A percentile compares a stretch with the other conserved stretches of the same genome.
Conservation (phyloP, 2,797 vertebrate species). For the Toxotes lorentzi region DNA sequence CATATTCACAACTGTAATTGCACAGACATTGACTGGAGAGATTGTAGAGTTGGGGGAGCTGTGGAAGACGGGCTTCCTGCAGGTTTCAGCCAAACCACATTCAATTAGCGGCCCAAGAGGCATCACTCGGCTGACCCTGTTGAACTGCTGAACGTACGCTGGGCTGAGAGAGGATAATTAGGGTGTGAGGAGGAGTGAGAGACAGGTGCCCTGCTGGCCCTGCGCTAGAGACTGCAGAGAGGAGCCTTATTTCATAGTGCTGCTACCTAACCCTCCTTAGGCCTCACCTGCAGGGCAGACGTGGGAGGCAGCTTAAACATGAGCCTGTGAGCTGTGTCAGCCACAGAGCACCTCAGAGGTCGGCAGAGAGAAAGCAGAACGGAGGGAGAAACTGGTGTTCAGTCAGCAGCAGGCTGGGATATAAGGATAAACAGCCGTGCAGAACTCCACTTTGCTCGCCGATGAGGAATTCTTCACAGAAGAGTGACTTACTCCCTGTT, state of each 20-base stretch:
- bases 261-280: constrained; percentile 72
- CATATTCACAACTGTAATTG: constrained; percentile 65
- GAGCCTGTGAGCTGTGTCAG: constrained; percentile 69
- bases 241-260: constrained; percentile 63
- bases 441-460: constrained; percentile 20
- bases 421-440: constrained; percentile 54
- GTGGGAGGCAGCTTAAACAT: constrained; percentile 80
- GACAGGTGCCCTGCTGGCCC: constrained; percentile 74
- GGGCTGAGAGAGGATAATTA: constrained; percentile 82
- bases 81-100: constrained; percentile 73
- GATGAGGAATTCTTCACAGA: constrained; percentile 25
- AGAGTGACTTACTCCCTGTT: constrained; percentile 36
- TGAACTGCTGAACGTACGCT: constrained; percentile 75
- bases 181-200: constrained; percentile 81
- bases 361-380: constrained; percentile 49
- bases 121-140: constrained; percentile 75
- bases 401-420: constrained; percentile 49
- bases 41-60: constrained; percentile 55
- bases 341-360: constrained; percentile 62
- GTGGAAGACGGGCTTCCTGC: constrained; percentile 66
- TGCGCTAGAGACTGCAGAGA: constrained; percentile 49
- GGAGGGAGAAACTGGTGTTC: constrained; percentile 45
- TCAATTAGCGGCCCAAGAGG: constrained; percentile 84
- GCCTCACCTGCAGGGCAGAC: constrained; percentile 77
- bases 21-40: constrained; percentile 47